Evolutionary conservation across 1,140 invertebrate genomes (phyloP).

Genomic region (Drosophila sucinea): DNA sequence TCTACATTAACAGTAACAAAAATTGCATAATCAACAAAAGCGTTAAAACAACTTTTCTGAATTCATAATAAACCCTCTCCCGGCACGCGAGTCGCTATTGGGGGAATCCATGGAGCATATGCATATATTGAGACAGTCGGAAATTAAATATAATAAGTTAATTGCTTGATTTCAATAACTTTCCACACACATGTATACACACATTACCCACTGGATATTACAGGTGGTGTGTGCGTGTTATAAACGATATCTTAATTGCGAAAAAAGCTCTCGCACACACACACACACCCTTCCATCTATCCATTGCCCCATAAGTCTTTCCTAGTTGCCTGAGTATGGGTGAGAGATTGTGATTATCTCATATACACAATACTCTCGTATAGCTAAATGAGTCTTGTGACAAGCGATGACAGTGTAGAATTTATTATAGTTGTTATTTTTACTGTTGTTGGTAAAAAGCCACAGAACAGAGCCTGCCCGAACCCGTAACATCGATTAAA

Average conservation of each 20-base stretch:
- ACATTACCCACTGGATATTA: neutral
- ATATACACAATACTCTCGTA: conserved; percentile 7
- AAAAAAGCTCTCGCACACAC: conserved; percentile 34
- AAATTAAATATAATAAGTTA: conserved; percentile 76
- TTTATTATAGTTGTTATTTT: conserved; percentile 40
- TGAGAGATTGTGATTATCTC: conserved; percentile 68
- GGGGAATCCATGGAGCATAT: conserved; percentile 7
- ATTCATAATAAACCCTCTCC: conserved; percentile 21
- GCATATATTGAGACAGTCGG: conserved; percentile 16
- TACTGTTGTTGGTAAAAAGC: conserved; percentile 23
- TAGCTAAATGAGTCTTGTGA: conserved; percentile 77
- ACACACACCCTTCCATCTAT: conserved; percentile 5
- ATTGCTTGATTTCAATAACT: conserved; percentile 75
- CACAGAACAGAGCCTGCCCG: conserved; percentile 17
- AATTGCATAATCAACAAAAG: conserved; percentile 2
- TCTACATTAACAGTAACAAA: neutral
- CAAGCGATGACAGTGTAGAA: conserved; percentile 66
- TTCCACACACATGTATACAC: conserved; percentile 22
- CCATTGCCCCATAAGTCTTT: neutral
- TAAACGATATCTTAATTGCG: conserved; percentile 58
- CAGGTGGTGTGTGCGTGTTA: conserved; percentile 29
- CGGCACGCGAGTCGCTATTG: conserved; percentile 46
- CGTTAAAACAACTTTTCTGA: conserved; percentile 1
- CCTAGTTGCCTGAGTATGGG: conserved; percentile 13
- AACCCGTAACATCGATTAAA: conserved; percentile 70